A percentile compares a stretch with the other conserved stretches of the same genome.
Conservation (phyloP, 2,113 vertebrate genomes). For the Gobius niger region DNA sequence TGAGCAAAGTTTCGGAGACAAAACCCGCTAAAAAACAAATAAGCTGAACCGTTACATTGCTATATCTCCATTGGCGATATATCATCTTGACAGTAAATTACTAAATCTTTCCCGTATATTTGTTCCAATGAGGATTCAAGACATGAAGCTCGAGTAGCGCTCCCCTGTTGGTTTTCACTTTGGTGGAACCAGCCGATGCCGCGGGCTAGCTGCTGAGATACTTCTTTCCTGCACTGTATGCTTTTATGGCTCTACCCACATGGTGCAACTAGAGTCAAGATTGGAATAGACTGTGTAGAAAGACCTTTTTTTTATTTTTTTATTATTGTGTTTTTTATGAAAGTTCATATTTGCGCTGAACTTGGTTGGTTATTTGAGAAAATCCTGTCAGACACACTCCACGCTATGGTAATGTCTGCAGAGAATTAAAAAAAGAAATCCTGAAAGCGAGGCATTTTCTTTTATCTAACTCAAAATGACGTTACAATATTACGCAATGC, state of each 20-base stretch:
- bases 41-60: background rate
- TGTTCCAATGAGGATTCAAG: slow-evolving; percentile 25
- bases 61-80: too few relatives aligned
- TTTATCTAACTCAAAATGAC: slow-evolving; percentile 19
- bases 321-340: slow-evolving; percentile 1
- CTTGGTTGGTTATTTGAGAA: slow-evolving; percentile 23
- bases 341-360: slow-evolving; percentile 51
- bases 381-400: slow-evolving; percentile 19
- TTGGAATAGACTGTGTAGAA: slow-evolving; percentile 31
- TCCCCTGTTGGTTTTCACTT: slow-evolving; percentile 28
- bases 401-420: slow-evolving; percentile 17
- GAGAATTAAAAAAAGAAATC: slow-evolving; percentile 15
- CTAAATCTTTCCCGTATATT: slow-evolving; percentile 21
- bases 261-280: slow-evolving; percentile 27
- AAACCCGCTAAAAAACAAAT: background rate
- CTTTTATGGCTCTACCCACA: slow-evolving; percentile 48
- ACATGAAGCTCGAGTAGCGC: slow-evolving; percentile 23
- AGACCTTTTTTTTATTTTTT: background rate
- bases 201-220: slow-evolving; percentile 20
- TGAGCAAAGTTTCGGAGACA: background rate
- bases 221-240: slow-evolving; percentile 24
- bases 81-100: slow-evolving; percentile 1
- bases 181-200: slow-evolving; percentile 23
- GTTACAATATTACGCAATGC: slow-evolving; percentile 18
- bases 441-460: slow-evolving; percentile 20